These are phyloP conservation scores for Equus quagga DNA, from an alignment of 2,113 vertebrate genomes.

Conservation along the genomic window DNA sequence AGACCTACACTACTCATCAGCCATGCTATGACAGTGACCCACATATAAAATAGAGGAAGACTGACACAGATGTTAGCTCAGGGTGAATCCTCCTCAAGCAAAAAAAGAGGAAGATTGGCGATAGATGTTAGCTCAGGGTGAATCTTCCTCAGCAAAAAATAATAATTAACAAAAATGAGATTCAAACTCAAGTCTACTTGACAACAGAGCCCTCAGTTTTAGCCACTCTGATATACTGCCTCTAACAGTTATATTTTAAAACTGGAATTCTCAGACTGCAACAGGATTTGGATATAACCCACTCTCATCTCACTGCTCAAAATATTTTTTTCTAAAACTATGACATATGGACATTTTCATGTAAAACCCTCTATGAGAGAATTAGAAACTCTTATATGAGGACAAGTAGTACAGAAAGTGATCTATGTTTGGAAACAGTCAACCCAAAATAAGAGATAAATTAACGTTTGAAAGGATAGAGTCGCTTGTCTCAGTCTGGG, in stretches of 20 bases:
- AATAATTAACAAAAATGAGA: not conserved
- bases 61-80: no score
- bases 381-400: not conserved
- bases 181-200: not conserved
- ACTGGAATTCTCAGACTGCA: not conserved
- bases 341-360: slow-evolving; percentile 38
- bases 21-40: no score
- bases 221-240: not conserved
- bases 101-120: no score
- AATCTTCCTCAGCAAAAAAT: no score
- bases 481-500: slow-evolving; percentile 43
- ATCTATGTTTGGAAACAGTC: slow-evolving; percentile 72
- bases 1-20: no score
- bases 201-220: not conserved
- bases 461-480: not conserved
- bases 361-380: slow-evolving; percentile 12
- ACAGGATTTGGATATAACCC: not conserved
- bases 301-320: slow-evolving; percentile 39
- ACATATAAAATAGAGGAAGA: no score
- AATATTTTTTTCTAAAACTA: slow-evolving; percentile 26
- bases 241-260: not conserved
- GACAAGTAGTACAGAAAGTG: slow-evolving; percentile 27
- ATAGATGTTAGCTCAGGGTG: no score
- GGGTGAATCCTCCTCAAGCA: no score
- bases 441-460: slow-evolving; percentile 63